Conservation (phyloP, 2,113 vertebrate species). For the Bombycilla garrulus region DNA sequence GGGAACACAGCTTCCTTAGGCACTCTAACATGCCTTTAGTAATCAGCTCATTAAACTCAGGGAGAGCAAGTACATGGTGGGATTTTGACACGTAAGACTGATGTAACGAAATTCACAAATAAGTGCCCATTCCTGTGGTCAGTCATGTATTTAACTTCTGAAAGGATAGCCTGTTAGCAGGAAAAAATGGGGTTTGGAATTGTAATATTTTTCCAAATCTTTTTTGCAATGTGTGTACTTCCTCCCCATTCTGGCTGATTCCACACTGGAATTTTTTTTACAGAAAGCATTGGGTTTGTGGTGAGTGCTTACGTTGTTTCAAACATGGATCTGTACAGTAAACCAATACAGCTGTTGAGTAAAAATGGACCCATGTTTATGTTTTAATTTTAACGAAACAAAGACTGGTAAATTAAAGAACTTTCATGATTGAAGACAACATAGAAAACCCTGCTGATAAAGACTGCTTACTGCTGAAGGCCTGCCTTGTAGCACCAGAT, state of each 20-base stretch:
- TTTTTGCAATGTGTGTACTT: background rate
- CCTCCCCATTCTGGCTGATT: background rate
- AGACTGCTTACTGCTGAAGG: background rate
- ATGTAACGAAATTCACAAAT: background rate
- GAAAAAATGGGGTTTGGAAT: background rate
- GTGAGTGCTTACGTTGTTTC: background rate
- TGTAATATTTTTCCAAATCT: background rate
- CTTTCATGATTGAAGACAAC: background rate
- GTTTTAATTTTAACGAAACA: background rate
- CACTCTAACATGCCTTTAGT: rapidly evolving
- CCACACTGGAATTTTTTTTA: background rate
- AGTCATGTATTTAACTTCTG: background rate
- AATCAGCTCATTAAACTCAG: background rate
- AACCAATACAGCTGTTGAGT: background rate
- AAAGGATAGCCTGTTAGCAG: background rate
- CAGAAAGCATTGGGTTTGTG: background rate
- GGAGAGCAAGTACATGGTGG: background rate
- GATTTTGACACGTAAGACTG: background rate
- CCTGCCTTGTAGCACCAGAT: background rate
- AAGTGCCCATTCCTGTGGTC: background rate
- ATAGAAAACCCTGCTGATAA: background rate
- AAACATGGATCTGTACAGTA: background rate
- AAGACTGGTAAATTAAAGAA: background rate
- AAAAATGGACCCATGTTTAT: background rate
- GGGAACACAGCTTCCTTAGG: background rate